Conservation (phyloP, 1,140 invertebrate species). For the Brachionus koreanus region DNA sequence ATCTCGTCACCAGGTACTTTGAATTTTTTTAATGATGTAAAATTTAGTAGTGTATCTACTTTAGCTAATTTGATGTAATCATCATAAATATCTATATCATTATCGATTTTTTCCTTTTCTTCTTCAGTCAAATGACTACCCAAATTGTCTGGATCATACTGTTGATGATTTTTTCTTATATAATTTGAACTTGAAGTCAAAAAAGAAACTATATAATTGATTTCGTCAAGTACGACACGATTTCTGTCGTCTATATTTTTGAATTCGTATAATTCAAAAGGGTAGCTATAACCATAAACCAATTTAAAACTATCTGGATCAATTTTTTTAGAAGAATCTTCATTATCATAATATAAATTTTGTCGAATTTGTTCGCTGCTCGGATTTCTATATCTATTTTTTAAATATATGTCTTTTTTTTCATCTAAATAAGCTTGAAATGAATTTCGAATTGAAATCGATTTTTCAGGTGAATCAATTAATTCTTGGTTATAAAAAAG, state of each 20-base stretch:
- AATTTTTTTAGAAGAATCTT: background rate
- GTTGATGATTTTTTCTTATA: background rate
- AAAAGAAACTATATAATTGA: conserved; percentile 1
- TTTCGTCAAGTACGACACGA: background rate
- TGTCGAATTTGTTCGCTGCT: background rate
- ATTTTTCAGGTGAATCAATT: background rate
- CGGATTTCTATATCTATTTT: background rate
- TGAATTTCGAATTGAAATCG: background rate
- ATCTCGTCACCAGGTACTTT: background rate
- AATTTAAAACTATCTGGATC: background rate
- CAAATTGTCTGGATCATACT: background rate
- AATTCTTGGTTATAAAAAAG: conserved; percentile 12
- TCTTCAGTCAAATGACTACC: conserved; percentile 10
- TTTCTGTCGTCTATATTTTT: background rate
- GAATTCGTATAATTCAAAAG: background rate
- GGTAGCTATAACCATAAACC: background rate
- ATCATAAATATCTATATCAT: conserved; percentile 22
- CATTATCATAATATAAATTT: background rate
- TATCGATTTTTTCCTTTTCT: conserved; percentile 23
- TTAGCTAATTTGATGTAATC: background rate
- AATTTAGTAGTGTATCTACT: background rate
- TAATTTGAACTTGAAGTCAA: background rate
- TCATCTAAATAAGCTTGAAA: conserved; percentile 6
- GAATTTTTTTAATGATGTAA: conserved; percentile 18
- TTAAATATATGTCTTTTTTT: conserved; percentile 18